Evolutionary conservation across 2,797 vertebrate genomes (phyloP), one percentile per base, ranked within the genome.

Genomic region (Pagetopsis macropterus): DNA sequence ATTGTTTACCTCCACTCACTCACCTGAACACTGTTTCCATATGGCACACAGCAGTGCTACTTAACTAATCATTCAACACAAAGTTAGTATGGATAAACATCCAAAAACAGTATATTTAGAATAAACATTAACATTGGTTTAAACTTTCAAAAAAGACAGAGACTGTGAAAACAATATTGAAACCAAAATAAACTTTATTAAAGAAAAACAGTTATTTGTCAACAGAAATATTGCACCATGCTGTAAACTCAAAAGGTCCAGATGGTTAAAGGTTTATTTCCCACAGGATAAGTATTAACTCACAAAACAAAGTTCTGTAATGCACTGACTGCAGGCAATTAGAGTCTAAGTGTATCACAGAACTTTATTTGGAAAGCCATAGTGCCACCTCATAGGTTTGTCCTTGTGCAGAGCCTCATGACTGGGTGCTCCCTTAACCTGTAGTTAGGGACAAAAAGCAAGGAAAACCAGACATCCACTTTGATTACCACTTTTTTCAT

Each of bases 271-370:
- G 85, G 79, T 89, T 76, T 84, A 72, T 81, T 86, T 86, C 83
- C 78, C 71, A 85, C 77, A 71, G 82, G 88, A 78, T 76, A 79
- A 88, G 90, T 76, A 87, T 92, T 91, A 93, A 94, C 94, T 95
- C 91, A 91, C 95, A 95, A 95, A 95, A 95, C 94, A 95, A 96
- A 95, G 95, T 96, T 96, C 95, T 95, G 95, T 96, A 95, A 96
- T 95, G 95, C 95, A 96, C 95, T 96, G 95, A 96, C 95, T 95
- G 89, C 94, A 79, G 88, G 91, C 90, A 94, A 86, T 92, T 86
- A 93, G 93, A 96, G 94, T 94, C 95, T 86, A 84, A 96, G 95
- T 95, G 94, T 94, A 95, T 94, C 93, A 95, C 94, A 96, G 95
- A 96, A 96, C 95, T 95, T 95, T 94, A 94, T 94, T 94, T 94